Evolutionary conservation across 37 sponge, comb jelly and placozoan genomes (phyloP).

Genomic region (Crambe crambe): DNA sequence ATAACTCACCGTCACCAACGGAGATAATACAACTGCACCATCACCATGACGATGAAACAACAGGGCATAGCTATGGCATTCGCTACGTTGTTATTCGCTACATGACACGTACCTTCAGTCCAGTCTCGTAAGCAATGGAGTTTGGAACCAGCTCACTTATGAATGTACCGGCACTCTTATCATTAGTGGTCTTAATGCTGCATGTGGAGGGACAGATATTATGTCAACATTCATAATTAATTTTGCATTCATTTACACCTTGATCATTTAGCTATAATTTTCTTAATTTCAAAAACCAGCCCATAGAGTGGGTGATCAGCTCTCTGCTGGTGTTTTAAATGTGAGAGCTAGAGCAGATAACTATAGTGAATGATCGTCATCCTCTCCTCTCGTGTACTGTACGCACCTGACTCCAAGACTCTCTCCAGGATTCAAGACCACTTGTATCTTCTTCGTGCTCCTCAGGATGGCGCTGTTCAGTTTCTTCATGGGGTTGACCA

Average conservation of each 20-base stretch:
- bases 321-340: not conserved
- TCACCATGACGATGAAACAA: too few relatives aligned
- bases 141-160: conserved; percentile 65
- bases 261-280: not conserved
- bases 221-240: not conserved
- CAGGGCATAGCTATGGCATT: too few relatives aligned
- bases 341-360: not conserved
- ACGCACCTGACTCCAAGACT: conserved; percentile 53
- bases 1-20: too few relatives aligned
- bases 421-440: conserved; percentile 5
- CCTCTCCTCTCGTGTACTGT: not conserved
- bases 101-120: conserved; percentile 57
- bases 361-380: not conserved
- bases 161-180: conserved; percentile 32
- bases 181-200: conserved; percentile 38
- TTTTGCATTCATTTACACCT: not conserved
- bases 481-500: conserved; percentile 4
- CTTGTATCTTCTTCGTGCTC: conserved; percentile 65
- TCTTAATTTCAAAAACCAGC: not conserved
- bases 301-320: not conserved
- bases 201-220: not conserved
- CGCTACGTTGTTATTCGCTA: too few relatives aligned
- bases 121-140: conserved; percentile 64
- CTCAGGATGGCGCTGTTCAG: conserved; percentile 40
- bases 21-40: too few relatives aligned